Conservation (phyloP, 2,797 vertebrate species). For the Poliocrania exsul region DNA sequence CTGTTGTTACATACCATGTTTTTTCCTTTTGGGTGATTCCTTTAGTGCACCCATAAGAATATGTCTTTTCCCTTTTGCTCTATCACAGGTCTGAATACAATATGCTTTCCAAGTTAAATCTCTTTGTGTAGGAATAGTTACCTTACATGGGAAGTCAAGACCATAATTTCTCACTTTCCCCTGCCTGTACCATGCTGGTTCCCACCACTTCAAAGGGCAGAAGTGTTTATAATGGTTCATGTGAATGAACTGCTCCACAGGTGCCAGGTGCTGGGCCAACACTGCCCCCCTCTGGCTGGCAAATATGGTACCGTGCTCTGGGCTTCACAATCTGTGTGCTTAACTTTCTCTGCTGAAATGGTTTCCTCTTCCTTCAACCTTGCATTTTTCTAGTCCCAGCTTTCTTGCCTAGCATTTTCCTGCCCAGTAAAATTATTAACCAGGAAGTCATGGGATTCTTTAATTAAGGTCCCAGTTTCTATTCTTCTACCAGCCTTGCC, state of each 20-base stretch:
- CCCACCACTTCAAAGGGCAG: neutral
- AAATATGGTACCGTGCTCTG: fast-evolving
- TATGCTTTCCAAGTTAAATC: neutral
- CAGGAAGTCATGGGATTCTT: neutral
- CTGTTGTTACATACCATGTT: neutral
- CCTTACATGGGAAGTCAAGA: neutral
- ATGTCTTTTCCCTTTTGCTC: neutral
- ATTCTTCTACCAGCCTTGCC: neutral
- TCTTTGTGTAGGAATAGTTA: neutral
- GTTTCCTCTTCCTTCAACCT: neutral
- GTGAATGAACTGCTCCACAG: neutral
- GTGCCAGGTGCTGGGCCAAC: neutral
- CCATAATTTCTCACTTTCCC: neutral
- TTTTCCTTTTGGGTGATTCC: neutral
- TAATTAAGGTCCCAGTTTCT: neutral
- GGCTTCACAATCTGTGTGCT: neutral
- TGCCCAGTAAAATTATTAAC: neutral
- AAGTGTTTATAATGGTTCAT: neutral
- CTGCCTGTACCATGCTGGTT: neutral
- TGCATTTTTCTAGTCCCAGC: neutral
- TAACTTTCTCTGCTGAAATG: neutral
- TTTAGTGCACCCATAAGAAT: neutral
- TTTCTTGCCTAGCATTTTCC: neutral
- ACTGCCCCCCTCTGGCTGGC: neutral
- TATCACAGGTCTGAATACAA: neutral